Percentiles rank a stretch among this genome's conserved stretches.
phyloP scores from a whole-genome alignment of 1,140 invertebrate genomes.

The Musca domestica region DNA sequence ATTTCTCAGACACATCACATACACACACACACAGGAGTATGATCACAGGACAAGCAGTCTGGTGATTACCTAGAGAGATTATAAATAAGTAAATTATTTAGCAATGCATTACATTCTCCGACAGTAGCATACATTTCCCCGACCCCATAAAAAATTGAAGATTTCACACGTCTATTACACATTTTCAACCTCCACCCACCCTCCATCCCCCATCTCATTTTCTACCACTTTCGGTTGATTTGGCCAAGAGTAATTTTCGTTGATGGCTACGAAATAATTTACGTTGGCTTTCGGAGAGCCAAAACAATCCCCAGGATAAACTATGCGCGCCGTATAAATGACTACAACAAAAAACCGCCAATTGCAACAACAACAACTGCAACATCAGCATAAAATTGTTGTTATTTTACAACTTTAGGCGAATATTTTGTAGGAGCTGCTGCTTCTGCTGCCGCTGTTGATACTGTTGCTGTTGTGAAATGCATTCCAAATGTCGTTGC shows the following conservation, averaged over 20 bases:
- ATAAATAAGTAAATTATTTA: conserved; percentile 19
- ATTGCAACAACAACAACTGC: not conserved
- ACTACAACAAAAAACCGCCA: not conserved
- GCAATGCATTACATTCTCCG: conserved; percentile 2
- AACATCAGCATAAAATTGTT: not conserved
- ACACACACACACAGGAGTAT: too few species aligned
- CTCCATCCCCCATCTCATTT: not conserved
- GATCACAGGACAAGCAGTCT: too few species aligned
- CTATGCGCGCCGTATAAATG: not conserved
- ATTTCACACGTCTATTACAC: too few species aligned
- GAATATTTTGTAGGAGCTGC: too few species aligned
- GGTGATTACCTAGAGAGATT: too few species aligned
- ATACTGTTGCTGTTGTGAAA: too few species aligned
- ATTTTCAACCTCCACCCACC: not conserved
- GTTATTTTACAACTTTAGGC: too few species aligned
- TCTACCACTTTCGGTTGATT: not conserved
- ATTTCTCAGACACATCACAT: too few species aligned
- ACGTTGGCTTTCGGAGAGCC: not conserved
- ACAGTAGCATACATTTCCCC: not conserved
- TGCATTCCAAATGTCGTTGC: too few species aligned
- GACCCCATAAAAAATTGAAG: too few species aligned
- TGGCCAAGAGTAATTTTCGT: conserved; percentile 5
- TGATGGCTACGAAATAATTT: conserved; percentile 13
- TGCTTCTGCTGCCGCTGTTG: too few species aligned
- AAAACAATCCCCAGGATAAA: not conserved